Evolutionary conservation across 2,797 vertebrate genomes (phyloP).

Genomic region (Pelodytes ibericus): DNA sequence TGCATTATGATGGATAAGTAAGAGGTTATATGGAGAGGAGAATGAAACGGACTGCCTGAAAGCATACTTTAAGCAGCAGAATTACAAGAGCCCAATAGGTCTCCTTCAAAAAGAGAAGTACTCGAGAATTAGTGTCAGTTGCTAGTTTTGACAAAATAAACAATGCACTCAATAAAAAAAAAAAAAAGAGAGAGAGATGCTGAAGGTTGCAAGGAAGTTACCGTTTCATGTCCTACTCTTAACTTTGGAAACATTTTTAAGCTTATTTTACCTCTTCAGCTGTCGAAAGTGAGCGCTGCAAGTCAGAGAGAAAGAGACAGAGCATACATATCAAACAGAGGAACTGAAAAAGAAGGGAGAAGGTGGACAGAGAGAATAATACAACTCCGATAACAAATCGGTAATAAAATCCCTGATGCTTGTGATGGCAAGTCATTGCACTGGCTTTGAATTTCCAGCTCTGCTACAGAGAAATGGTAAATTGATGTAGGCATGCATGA

Average conservation of each 20-base stretch:
- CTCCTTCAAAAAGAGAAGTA: not conserved
- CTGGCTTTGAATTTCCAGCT: too few species aligned
- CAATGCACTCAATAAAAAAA: not conserved
- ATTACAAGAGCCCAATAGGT: not conserved
- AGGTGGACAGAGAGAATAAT: slow-evolving; percentile 6
- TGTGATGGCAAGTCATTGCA: too few species aligned
- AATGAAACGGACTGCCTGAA: not conserved
- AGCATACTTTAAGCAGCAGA: slow-evolving; percentile 14
- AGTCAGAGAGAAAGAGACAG: slow-evolving; percentile 45
- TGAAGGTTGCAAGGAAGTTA: slow-evolving; percentile 18
- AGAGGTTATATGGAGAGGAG: not conserved
- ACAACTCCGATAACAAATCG: too few species aligned
- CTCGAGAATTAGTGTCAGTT: not conserved
- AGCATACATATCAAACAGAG: slow-evolving; percentile 39
- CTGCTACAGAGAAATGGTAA: too few species aligned
- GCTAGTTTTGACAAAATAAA: not conserved
- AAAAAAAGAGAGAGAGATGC: not conserved
- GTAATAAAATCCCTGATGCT: too few species aligned
- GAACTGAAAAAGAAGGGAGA: slow-evolving; percentile 9
- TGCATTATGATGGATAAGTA: not conserved
- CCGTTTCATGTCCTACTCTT: slow-evolving; percentile 28
- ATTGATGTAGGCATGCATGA: too few species aligned
- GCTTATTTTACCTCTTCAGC: slow-evolving; percentile 57
- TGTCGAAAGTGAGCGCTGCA: slow-evolving; percentile 59
- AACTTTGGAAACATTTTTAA: not conserved